These are phyloP conservation scores for Dipus sagitta DNA, from an alignment of 2,797 vertebrate species.

Conservation along the genomic window DNA sequence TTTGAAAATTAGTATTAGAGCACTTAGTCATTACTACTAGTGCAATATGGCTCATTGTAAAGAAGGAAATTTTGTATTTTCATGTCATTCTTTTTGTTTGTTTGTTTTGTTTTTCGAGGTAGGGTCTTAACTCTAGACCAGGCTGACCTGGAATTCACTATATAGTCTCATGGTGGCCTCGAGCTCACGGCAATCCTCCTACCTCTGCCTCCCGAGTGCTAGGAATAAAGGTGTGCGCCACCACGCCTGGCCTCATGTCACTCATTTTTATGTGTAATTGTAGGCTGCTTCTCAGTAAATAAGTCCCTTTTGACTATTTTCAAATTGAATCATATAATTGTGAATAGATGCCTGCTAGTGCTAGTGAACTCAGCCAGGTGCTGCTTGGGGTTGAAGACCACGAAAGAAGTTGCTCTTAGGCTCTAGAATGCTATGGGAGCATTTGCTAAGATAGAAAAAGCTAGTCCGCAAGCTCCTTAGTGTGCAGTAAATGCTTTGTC, in stretches of 20 bases:
- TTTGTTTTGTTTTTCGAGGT: no score
- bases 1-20: slow-evolving; percentile 1
- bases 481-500: slow-evolving; percentile 14
- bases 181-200: no score
- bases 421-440: slow-evolving; percentile 42
- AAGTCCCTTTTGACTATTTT: slow-evolving; percentile 59
- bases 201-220: no score
- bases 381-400: background rate
- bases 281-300: slow-evolving; percentile 42
- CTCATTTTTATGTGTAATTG: slow-evolving; percentile 23
- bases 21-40: background rate
- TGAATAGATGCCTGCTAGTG: background rate
- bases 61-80: slow-evolving; percentile 42
- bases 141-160: no score
- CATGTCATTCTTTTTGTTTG: no score
- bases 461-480: slow-evolving; percentile 22
- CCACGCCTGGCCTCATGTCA: background rate
- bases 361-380: slow-evolving; percentile 38
- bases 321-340: slow-evolving; percentile 72
- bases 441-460: slow-evolving; percentile 63
- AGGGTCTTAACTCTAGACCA: background rate
- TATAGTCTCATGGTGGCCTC: no score
- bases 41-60: background rate
- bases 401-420: slow-evolving; percentile 48
- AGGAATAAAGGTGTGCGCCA: no score